Evolutionary conservation across 2,888 invertebrate genomes (phyloP), one percentile per base, ranked within the genome.

Genomic region (Torymus auratus): DNA sequence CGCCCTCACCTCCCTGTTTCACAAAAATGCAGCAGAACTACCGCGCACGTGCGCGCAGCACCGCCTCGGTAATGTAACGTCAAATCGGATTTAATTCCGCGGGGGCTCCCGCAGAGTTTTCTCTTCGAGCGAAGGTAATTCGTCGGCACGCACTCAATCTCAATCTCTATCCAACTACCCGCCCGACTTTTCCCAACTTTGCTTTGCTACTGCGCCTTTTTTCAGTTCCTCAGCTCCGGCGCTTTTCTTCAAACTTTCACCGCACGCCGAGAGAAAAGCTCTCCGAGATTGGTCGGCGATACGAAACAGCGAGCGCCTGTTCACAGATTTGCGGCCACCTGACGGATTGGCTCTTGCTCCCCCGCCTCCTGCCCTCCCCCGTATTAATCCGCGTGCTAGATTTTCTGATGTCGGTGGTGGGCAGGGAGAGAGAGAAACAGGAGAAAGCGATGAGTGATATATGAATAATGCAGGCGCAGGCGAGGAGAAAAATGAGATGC

Each of bases 391-490:
- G 62, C 64, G 62, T 15, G 23, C 62, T 41, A 20, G 41, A 56
- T 52, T 71, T 20, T n/a, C 13, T 50, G 41, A 53, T 15, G 28
- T 3, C 17, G 71, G 53, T 20, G 20, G 10, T 50, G 3, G n/a
- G 23, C 0, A 41, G 20, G 7, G 12, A 41, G 14, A 7, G 20
- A 15, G 3, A n/a, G 62, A 20, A 23, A 23, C 17, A 61, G 20
- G 17, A 50, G 23, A 23, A 15, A 12, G 3, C 61, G 58, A 41
- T 41, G 41, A 41, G 41, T 4, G 58, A 65, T 65, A 20, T 74
- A 74, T 65, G 74, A 74, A 74, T 74, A 74, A 65, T 65, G 65
- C 65, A 65, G 56, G 13, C 65, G 20, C 2, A 15, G 23, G 65
- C 17, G 74, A 11, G 20, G 52, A 17, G 28, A 58, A 65, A 58